Evolutionary conservation across 2,888 invertebrate genomes (phyloP), one percentile per base, ranked within the genome.

Genomic region (Ichneumoninae sp.): DNA sequence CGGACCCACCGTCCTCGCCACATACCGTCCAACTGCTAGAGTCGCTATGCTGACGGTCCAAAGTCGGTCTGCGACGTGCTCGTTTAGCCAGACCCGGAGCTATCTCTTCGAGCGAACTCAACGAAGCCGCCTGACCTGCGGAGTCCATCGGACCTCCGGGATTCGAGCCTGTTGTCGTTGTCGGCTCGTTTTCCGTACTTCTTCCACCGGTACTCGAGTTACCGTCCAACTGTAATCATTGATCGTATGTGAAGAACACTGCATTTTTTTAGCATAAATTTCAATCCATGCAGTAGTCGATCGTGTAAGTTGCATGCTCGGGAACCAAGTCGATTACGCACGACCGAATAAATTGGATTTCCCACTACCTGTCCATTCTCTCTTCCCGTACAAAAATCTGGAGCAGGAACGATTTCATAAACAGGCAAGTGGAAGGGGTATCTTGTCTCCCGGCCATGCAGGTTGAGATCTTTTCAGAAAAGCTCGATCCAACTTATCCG

Each of bases 1-100:
- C 96, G 0, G 95, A 95, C 40, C 94, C 94, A 80, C 95, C 94
- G 81, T 95, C 95, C 87, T 95, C 95, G 7, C 93, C 93, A 70
- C 91, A 91, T 1, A 93, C 93, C 13, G 91, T 91, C 91, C 93
- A 92, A 83, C 90, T 93, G 84, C 82, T 87, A 2, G 89, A 88
- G 62, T 93, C 93, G 84, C 92, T 93, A 40, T 92, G 92, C 81
- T 94, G 93, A 66, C 93, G 89, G 83, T 93, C 94, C 13, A 92
- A 88, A 1, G 93, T 91, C 0, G 93, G 92, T 57, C 93, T 92
- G 62, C 94, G 93, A 30, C 94, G 92, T 16, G 93, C 90, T 13
- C 93, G 90, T 83, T 93, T 94, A 1, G 91, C 93, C 50, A 93
- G 88, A 72, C 93, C 93, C 3, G 94, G 91, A 4, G 93, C 91